phyloP scores from a whole-genome alignment of 2,113 vertebrate species.

The Dipodomys ordii region DNA sequence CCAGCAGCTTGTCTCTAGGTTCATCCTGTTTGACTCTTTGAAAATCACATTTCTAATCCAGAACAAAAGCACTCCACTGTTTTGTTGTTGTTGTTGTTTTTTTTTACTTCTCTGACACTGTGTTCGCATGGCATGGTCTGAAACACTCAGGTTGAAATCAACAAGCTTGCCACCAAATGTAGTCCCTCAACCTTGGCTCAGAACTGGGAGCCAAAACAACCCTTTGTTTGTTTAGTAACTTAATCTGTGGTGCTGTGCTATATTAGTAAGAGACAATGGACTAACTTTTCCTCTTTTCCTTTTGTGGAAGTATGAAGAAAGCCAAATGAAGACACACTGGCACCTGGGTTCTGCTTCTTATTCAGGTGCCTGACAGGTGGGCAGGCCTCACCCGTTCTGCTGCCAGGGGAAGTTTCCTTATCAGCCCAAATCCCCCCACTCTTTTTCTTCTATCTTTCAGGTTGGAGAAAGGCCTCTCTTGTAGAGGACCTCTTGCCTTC shows the following conservation, averaged over 20 bases:
- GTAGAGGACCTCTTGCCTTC: not conserved
- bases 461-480: not conserved
- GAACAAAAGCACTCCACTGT: not conserved
- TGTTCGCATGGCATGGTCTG: too few relatives aligned
- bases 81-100: not conserved
- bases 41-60: not conserved
- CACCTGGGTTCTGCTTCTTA: not conserved
- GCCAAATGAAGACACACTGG: not conserved
- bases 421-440: not conserved
- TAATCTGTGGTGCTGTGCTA: not conserved
- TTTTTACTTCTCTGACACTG: too few relatives aligned
- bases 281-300: not conserved
- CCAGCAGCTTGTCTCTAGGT: not conserved
- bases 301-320: not conserved
- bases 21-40: not conserved
- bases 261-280: not conserved
- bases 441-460: not conserved
- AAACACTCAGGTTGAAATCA: too few relatives aligned
- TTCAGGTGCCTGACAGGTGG: not conserved
- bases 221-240: not conserved
- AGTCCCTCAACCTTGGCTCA: not conserved
- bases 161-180: too few relatives aligned
- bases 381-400: not conserved
- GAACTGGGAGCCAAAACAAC: not conserved
- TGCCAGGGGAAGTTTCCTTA: not conserved